Evolutionary conservation across 2,888 invertebrate species (phyloP).

Genomic region (Drosophila antonietae): DNA sequence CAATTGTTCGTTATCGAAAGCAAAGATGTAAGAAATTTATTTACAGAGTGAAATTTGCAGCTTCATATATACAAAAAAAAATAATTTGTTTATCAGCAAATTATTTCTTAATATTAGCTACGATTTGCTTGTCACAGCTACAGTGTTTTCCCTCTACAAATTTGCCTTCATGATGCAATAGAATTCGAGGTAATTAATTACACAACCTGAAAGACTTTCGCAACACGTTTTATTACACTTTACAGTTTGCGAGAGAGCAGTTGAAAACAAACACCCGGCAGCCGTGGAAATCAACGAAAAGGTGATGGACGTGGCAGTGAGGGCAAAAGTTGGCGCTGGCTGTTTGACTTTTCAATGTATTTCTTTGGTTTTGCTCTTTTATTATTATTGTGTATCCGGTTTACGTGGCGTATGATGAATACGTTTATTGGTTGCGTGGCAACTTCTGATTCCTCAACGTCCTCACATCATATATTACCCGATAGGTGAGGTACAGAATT

Average conservation of each 20-base stretch:
- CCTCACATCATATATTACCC: neutral
- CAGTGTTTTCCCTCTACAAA: neutral
- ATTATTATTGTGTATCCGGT: conserved; percentile 65
- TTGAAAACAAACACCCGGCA: conserved; percentile 37
- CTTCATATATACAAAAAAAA: too few relatives aligned
- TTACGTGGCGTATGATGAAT: conserved; percentile 65
- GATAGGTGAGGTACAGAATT: neutral
- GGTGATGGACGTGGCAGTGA: neutral
- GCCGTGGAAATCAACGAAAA: conserved; percentile 5
- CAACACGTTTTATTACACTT: conserved; percentile 65
- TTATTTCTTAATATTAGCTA: neutral
- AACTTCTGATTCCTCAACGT: conserved; percentile 10
- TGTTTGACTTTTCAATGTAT: conserved; percentile 57
- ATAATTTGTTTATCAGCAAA: neutral
- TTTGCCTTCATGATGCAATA: neutral
- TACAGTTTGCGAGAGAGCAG: conserved; percentile 39
- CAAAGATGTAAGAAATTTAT: neutral
- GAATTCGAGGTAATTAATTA: conserved; percentile 53
- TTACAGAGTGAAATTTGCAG: too few relatives aligned
- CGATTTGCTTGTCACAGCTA: neutral
- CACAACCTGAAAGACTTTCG: conserved; percentile 20
- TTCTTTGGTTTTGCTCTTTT: conserved; percentile 22
- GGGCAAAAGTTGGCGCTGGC: conserved; percentile 17
- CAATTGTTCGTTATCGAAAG: neutral
- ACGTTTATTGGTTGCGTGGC: conserved; percentile 58